A percentile compares a stretch with the other conserved stretches of the same genome.
phyloP scores from a whole-genome alignment of 2,797 vertebrate genomes.

The Loriculus beryllinus region DNA sequence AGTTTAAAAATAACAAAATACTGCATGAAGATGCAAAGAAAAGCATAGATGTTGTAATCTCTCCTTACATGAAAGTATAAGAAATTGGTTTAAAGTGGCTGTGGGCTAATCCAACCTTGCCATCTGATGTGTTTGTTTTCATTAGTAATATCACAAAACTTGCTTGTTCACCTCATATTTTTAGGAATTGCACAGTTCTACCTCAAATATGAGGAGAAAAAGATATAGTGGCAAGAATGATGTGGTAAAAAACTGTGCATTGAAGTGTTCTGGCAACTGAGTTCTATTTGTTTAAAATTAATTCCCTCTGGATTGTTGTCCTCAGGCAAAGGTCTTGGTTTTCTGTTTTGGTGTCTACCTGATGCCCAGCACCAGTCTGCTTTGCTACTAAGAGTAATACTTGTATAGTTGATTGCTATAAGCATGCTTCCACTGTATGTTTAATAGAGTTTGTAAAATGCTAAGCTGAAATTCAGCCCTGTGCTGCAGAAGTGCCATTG shows the following conservation, averaged over 20 bases:
- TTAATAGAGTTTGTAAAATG: neutral
- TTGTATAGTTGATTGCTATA: neutral
- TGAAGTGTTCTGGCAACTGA: neutral
- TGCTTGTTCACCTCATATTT: neutral
- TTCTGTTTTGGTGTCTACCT: neutral
- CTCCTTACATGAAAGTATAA: neutral
- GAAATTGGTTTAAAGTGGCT: neutral
- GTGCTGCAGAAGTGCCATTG: neutral
- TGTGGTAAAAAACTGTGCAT: neutral
- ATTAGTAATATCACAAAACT: neutral
- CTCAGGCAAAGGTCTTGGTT: neutral
- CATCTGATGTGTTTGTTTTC: neutral
- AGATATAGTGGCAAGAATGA: neutral
- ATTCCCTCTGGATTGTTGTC: neutral
- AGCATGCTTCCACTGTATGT: neutral
- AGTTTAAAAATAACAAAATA: neutral
- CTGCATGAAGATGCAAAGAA: neutral
- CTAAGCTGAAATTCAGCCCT: neutral
- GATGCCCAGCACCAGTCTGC: neutral
- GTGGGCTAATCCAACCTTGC: neutral
- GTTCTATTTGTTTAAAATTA: neutral
- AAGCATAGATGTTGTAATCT: neutral
- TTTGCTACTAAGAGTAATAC: neutral
- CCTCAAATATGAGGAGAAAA: neutral
- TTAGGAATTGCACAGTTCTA: neutral